Conservation (phyloP, 2,888 invertebrate species). For the Hyles lineata region DNA sequence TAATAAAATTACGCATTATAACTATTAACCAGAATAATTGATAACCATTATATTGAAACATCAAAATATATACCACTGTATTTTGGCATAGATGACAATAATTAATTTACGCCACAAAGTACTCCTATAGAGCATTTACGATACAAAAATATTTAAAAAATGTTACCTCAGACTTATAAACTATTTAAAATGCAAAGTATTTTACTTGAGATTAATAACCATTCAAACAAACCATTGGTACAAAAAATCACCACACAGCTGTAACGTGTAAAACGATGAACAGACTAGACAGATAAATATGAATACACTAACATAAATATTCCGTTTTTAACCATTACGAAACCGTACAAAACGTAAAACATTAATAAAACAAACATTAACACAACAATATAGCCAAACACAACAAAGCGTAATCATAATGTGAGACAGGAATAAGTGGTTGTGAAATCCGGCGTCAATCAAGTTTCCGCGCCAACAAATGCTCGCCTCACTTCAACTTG, state of each 20-base stretch:
- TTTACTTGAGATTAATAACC: no score
- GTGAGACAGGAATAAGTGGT: conserved; percentile 47
- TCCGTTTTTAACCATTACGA: conserved; percentile 4
- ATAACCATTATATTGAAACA: no score
- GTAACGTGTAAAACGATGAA: conserved; percentile 7
- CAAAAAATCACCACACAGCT: not conserved
- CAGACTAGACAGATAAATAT: conserved; percentile 17
- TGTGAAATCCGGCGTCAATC: conserved; percentile 56
- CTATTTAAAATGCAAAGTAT: no score
- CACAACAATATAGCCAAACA: conserved; percentile 30
- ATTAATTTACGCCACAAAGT: no score
- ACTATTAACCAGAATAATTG: no score
- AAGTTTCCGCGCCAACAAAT: conserved; percentile 54
- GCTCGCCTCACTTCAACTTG: conserved; percentile 52
- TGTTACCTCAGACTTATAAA: no score
- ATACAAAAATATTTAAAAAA: no score
- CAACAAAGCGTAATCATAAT: conserved; percentile 41
- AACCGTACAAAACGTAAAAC: not conserved
- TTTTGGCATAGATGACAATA: no score
- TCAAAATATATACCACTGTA: no score
- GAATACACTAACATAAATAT: conserved; percentile 10
- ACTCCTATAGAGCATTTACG: no score
- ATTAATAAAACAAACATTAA: conserved; percentile 8
- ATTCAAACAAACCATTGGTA: no score
- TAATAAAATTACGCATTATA: no score